These are phyloP conservation scores for Odobenus rosmarus DNA, from an alignment of 2,113 vertebrate species.

Conservation along the genomic window DNA sequence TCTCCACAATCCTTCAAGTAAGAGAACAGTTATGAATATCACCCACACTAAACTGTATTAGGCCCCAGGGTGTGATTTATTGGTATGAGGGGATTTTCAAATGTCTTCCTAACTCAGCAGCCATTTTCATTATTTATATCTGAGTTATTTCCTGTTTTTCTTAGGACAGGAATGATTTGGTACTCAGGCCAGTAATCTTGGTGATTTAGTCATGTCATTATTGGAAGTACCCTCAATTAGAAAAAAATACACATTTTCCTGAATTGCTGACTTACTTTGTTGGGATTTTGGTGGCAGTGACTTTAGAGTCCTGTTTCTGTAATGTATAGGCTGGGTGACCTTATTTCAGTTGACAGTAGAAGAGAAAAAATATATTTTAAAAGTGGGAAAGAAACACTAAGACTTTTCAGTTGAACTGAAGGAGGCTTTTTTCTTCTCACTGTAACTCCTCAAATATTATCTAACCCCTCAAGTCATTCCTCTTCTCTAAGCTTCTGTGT, in stretches of 20 bases:
- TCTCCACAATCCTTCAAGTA: slow-evolving; percentile 53
- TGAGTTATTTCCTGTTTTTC: slow-evolving; percentile 67
- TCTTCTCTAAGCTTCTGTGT: background rate
- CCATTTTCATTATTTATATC: slow-evolving; percentile 46
- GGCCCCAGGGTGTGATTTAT: background rate
- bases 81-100: slow-evolving; percentile 55
- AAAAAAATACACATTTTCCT: background rate
- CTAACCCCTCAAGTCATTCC: background rate
- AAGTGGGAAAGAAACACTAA: background rate
- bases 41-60: background rate
- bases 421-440: background rate
- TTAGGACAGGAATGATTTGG: slow-evolving; percentile 19
- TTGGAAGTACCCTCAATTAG: background rate
- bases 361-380: background rate
- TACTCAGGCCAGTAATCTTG: slow-evolving; percentile 38
- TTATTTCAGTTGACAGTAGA: slow-evolving; percentile 10
- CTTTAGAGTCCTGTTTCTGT: background rate
- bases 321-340: background rate
- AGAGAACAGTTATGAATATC: slow-evolving; percentile 23
- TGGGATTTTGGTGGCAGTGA: slow-evolving; percentile 7
- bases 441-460: background rate
- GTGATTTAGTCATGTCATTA: slow-evolving; percentile 10
- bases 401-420: background rate
- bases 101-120: slow-evolving; percentile 33
- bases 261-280: background rate